Percentiles rank a stretch among this genome's conserved stretches.
Conservation (phyloP, 1,140 invertebrate species). For the Araneus ventricosus region DNA sequence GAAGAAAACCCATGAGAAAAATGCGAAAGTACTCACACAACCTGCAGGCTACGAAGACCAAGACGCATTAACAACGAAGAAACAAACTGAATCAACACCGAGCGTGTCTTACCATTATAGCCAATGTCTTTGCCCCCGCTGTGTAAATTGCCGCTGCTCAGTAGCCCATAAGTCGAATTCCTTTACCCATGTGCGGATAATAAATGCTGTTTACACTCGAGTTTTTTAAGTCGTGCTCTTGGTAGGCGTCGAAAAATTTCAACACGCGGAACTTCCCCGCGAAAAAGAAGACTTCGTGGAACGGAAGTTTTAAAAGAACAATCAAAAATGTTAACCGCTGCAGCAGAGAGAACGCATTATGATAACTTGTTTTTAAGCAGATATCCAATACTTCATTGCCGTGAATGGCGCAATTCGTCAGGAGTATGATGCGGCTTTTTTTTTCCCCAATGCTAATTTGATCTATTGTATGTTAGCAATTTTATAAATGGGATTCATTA, state of each 20-base stretch:
- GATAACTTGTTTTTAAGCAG: neutral
- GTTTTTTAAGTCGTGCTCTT: slow-evolving; percentile 9
- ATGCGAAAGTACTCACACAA: neutral
- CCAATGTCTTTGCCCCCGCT: neutral
- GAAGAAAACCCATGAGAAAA: neutral
- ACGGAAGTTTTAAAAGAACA: slow-evolving; percentile 16
- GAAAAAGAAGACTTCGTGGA: neutral
- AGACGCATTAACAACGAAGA: neutral
- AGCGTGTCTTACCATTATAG: slow-evolving; percentile 12
- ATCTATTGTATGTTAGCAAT: neutral
- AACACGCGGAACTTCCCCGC: slow-evolving; percentile 33
- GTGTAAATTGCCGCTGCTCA: neutral
- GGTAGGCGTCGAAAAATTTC: slow-evolving; percentile 20
- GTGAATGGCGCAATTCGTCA: neutral
- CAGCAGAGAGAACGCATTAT: neutral
- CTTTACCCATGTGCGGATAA: neutral
- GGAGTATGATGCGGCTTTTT: neutral
- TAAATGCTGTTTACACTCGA: neutral
- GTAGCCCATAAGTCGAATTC: slow-evolving; percentile 3
- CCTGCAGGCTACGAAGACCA: neutral
- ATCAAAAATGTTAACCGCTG: neutral
- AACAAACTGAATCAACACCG: neutral
- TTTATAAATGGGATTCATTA: neutral
- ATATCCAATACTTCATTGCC: neutral
- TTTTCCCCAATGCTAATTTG: neutral